Evolutionary conservation across 2,797 vertebrate species (phyloP).

Genomic region (Moxostoma hubbsi): DNA sequence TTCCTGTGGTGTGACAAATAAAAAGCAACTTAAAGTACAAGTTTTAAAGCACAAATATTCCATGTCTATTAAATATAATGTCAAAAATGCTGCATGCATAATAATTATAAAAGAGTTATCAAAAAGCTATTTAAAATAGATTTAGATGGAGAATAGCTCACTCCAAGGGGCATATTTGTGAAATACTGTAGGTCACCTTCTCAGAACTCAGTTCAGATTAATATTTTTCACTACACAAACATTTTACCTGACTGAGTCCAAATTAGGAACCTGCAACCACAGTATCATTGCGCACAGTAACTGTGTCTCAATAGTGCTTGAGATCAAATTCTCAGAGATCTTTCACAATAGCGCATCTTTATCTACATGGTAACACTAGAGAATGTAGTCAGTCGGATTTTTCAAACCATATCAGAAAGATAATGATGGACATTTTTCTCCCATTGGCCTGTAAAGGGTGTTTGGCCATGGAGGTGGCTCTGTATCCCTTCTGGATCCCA

Average conservation of each 20-base stretch:
- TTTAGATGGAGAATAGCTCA: too few relatives aligned
- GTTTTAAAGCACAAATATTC: too few relatives aligned
- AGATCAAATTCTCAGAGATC: conserved; percentile 50
- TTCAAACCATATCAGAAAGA: neutral
- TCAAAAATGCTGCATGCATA: too few relatives aligned
- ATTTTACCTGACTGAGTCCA: conserved; percentile 48
- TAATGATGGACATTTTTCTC: neutral
- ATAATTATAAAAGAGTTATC: too few relatives aligned
- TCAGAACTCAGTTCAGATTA: conserved; percentile 49
- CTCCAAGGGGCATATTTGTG: neutral
- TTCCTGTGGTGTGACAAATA: too few relatives aligned
- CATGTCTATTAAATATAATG: too few relatives aligned
- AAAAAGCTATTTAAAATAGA: too few relatives aligned
- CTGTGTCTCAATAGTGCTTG: conserved; percentile 54
- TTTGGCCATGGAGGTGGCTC: neutral
- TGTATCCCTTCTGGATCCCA: conserved; percentile 8
- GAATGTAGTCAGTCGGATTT: conserved; percentile 23
- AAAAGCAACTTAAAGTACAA: too few relatives aligned
- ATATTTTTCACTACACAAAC: conserved; percentile 50
- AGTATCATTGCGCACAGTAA: conserved; percentile 51
- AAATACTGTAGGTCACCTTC: conserved; percentile 15
- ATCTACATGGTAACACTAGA: conserved; percentile 27
- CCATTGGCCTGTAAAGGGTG: neutral
- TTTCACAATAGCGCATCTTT: conserved; percentile 56
- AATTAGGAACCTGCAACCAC: conserved; percentile 61